A percentile compares a stretch with the other conserved stretches of the same genome.
Conservation (phyloP, 2,113 vertebrate species). For the Passerina amoena region DNA sequence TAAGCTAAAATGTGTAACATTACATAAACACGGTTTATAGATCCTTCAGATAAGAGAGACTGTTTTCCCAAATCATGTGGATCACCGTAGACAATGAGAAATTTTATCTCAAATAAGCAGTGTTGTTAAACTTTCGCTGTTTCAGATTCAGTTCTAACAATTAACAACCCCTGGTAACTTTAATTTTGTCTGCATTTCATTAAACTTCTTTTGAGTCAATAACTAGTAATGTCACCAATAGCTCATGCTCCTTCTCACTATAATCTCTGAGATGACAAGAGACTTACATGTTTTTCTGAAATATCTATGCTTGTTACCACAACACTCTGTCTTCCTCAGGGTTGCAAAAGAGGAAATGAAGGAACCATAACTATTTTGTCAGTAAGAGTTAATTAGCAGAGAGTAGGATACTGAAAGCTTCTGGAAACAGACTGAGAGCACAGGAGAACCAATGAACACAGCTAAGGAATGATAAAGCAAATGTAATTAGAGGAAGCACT, state of each 20-base stretch:
- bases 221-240: background rate
- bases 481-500: background rate
- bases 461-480: background rate
- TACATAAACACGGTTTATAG: fast-evolving
- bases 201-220: background rate
- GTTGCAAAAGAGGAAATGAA: background rate
- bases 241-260: background rate
- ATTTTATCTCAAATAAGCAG: background rate
- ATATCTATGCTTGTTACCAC: background rate
- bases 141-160: background rate
- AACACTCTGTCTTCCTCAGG: background rate
- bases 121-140: background rate
- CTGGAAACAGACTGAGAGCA: background rate
- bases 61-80: too few species aligned
- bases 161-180: background rate
- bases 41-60: too few species aligned
- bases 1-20: background rate
- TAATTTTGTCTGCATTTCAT: background rate
- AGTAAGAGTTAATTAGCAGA: background rate
- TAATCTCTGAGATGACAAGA: background rate
- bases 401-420: background rate
- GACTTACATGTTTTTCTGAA: background rate
- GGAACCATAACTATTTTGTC: background rate
- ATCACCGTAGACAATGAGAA: background rate
- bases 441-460: background rate